A percentile compares a stretch with the other conserved stretches of the same genome.
Evolutionary conservation across 2,113 vertebrate species (phyloP).

Genomic region (Pseudorhombus dupliciocellatus): DNA sequence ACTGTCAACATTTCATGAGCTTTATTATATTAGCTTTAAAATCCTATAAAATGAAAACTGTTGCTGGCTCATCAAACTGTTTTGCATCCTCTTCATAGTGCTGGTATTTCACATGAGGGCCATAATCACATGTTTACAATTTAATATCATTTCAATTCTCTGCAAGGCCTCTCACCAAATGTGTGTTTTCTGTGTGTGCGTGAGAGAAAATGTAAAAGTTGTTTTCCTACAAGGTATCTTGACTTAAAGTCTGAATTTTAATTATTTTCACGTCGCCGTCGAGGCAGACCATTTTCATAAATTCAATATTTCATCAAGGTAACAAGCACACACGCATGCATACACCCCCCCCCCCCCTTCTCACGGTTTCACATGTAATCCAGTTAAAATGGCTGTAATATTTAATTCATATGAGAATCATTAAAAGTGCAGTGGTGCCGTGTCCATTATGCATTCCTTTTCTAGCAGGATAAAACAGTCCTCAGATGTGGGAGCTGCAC

Average conservation of each 20-base stretch:
- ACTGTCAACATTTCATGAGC: background rate
- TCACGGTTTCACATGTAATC: conserved; percentile 70
- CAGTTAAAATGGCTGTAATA: conserved; percentile 81
- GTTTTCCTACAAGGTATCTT: conserved; percentile 11
- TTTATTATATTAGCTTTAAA: background rate
- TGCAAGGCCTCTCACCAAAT: background rate
- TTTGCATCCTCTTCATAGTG: too few relatives aligned
- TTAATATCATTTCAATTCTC: background rate
- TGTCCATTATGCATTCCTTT: conserved; percentile 86
- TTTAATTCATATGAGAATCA: conserved; percentile 86
- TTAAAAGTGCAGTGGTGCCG: conserved; percentile 81
- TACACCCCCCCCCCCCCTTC: conserved; percentile 20
- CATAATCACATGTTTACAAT: background rate
- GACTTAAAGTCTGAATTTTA: conserved; percentile 26
- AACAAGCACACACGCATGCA: conserved; percentile 42
- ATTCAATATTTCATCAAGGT: conserved; percentile 74
- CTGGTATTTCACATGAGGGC: too few relatives aligned
- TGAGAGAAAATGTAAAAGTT: background rate
- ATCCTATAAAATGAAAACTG: background rate
- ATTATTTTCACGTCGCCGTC: conserved; percentile 39
- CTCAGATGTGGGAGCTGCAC: conserved; percentile 84
- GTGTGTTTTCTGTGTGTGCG: background rate
- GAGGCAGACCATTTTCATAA: conserved; percentile 53
- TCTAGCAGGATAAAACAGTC: conserved; percentile 87
- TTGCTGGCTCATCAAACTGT: background rate